These are phyloP conservation scores for Agapornis roseicollis DNA, from an alignment of 2,113 vertebrate genomes.

Conservation along the genomic window DNA sequence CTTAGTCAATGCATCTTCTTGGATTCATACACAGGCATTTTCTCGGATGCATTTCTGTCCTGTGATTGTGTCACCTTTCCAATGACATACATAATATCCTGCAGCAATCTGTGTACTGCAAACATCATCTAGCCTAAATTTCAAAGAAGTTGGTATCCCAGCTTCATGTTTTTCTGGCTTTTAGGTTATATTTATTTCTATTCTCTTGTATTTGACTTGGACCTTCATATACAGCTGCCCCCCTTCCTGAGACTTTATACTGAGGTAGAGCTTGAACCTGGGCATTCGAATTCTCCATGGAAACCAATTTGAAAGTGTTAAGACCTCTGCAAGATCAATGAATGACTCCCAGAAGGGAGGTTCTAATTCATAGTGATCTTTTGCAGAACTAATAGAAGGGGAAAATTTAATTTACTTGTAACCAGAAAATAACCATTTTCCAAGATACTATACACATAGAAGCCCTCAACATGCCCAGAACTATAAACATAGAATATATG, in stretches of 20 bases:
- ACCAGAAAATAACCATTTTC: constrained; percentile 15
- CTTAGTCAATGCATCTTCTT: background rate
- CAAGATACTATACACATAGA: background rate
- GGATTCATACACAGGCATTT: background rate
- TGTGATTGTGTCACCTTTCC: background rate
- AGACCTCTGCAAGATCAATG: constrained; percentile 19
- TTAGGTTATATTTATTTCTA: background rate
- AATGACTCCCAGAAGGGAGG: constrained; percentile 3
- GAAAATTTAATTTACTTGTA: constrained; percentile 39
- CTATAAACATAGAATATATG: background rate
- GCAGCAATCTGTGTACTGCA: background rate
- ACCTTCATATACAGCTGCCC: background rate
- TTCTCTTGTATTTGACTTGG: background rate
- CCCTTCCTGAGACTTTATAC: background rate
- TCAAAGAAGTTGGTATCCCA: background rate
- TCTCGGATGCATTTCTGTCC: background rate
- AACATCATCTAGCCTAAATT: background rate
- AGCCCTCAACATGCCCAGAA: background rate
- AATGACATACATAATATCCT: background rate
- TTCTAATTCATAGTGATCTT: constrained; percentile 16
- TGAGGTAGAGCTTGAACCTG: background rate
- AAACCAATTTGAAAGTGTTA: constrained; percentile 31
- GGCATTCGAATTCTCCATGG: constrained; percentile 16
- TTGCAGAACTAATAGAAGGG: constrained; percentile 18
- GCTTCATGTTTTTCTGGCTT: background rate